These are phyloP conservation scores for Tribolium freemani DNA, from an alignment of 2,888 invertebrate species.

Conservation along the genomic window DNA sequence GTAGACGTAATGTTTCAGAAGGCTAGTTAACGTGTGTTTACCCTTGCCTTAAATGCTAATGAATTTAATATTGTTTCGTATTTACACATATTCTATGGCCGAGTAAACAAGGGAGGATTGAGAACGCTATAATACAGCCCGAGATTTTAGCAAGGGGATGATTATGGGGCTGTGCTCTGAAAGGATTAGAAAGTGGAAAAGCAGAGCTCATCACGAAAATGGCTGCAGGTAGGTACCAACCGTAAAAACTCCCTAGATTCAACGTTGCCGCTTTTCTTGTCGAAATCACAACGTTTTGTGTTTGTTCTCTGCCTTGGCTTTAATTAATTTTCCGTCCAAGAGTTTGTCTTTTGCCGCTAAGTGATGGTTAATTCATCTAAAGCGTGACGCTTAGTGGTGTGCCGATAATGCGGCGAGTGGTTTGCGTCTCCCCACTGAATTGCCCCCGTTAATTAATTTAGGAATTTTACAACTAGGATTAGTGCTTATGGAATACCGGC, in stretches of 20 bases:
- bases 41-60: slow-evolving; percentile 36
- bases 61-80: slow-evolving; percentile 42
- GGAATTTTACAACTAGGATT: slow-evolving; percentile 44
- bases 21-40: slow-evolving; percentile 36
- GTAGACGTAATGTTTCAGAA: slow-evolving; percentile 12
- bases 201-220: not conserved
- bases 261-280: not conserved
- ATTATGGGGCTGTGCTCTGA: slow-evolving; percentile 38
- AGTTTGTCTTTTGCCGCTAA: slow-evolving; percentile 45
- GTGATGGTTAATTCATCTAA: slow-evolving; percentile 48
- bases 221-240: not conserved
- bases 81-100: slow-evolving; percentile 38
- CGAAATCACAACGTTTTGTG: not conserved
- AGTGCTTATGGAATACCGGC: slow-evolving; percentile 17
- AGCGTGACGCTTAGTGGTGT: slow-evolving; percentile 45
- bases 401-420: slow-evolving; percentile 45
- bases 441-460: slow-evolving; percentile 46
- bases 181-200: slow-evolving; percentile 44
- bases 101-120: slow-evolving; percentile 35
- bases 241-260: not conserved
- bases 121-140: slow-evolving; percentile 20
- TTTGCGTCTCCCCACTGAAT: slow-evolving; percentile 43
- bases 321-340: slow-evolving; percentile 44
- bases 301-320: slow-evolving; percentile 6
- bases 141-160: slow-evolving; percentile 42